Base-by-base conservation (phyloP, 2,797 vertebrate genomes). In the Crocidura indochinensis region DNA sequence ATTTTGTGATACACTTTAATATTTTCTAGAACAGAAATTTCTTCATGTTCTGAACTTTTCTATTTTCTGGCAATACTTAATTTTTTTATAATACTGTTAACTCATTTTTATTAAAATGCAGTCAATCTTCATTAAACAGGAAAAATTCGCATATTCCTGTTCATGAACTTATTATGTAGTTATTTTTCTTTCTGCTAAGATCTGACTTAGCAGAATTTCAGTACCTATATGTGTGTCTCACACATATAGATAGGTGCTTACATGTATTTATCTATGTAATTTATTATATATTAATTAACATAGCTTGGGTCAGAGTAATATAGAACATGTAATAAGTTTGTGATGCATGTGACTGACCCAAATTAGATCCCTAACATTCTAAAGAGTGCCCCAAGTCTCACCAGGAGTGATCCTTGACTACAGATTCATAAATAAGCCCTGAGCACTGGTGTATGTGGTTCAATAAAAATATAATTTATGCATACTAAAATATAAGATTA, bases 161-260 rank as follows among this genome's bases (percentile, higher is more conserved):
- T 20, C 22, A 44, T 56, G 15, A 73, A 80, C 8, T 64, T 79
- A 11, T 3, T 68, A 49, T 77, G 53, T 49, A 51, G 8, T 51
- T 85, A 49, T 44, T 0, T 64, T 24, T 27, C 92, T 91, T 4
- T 53, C 38, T 68, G 6, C 68, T 95, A 49, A 92, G 10, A 27
- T 76, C 10, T 47, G 53, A 17, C 47, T 53, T 10, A 53, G 51
- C 51, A 8, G 8, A 81, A 75, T 89, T 91, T 91, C 60, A 81
- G 38, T 38, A 5, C 38, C 38, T 38, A 38, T 38, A 38, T 38
- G 38, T 51, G 51, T 53, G 51, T 14, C 14, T 53, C 14, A 51
- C 4, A 14, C 51, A 53, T 14, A 53, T 53, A 53, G 51, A 53
- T 11, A 1, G 79, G 6, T 31, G 19, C 60, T 20, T n/a, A 29